Percentiles rank a stretch among this genome's conserved stretches.
Conservation (phyloP, 2,113 vertebrate species). For the Nyctibius bracteatus region DNA sequence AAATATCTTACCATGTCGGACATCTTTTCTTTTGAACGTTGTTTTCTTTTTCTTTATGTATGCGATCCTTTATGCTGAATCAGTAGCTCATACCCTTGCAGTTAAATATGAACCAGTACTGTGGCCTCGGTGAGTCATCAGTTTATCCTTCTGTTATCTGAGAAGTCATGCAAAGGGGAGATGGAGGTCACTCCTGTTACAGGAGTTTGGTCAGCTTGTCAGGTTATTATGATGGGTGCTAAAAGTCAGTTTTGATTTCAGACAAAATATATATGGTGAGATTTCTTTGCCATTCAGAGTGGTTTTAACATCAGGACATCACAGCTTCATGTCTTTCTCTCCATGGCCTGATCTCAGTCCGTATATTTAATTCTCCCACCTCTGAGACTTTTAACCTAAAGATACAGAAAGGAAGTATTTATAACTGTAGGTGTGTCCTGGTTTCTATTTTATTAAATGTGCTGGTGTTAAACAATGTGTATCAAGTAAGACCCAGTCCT, state of each 20-base stretch:
- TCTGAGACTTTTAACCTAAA: not conserved
- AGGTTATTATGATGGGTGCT: not conserved
- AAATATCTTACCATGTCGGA: not conserved
- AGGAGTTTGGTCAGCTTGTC: not conserved
- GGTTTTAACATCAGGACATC: not conserved
- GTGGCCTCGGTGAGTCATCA: not conserved
- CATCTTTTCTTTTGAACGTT: not conserved
- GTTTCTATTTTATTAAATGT: not conserved
- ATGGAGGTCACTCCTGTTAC: not conserved
- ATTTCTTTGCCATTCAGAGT: not conserved
- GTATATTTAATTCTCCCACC: not conserved
- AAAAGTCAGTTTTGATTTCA: slow-evolving; percentile 13
- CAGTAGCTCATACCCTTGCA: not conserved
- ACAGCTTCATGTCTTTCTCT: not conserved
- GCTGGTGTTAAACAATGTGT: not conserved
- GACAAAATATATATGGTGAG: not conserved
- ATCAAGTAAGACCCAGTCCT: no score
- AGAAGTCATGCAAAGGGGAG: not conserved
- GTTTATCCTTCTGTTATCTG: not conserved
- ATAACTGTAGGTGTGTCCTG: not conserved
- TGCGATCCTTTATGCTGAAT: not conserved
- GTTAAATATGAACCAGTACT: not conserved
- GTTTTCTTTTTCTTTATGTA: slow-evolving; percentile 10
- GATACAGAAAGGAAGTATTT: not conserved
- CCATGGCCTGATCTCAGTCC: not conserved